A percentile compares a stretch with the other conserved stretches of the same genome.
These are phyloP conservation scores for Lontra canadensis DNA, from an alignment of 2,113 vertebrate genomes.

Conservation along the genomic window DNA sequence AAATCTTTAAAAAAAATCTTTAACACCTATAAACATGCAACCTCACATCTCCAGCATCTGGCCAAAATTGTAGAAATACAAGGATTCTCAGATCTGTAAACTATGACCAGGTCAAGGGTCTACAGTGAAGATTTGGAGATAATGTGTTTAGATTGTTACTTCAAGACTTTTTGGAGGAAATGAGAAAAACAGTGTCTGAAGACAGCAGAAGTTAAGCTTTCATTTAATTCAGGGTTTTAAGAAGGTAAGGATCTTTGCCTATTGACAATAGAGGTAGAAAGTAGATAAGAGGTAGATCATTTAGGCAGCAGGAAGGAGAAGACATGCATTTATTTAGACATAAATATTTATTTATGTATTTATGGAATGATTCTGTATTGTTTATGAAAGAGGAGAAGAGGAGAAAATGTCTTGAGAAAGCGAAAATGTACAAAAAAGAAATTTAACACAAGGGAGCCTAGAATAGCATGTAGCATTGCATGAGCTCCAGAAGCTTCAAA, in stretches of 20 bases:
- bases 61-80: neutral
- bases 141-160: neutral
- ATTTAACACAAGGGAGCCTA: neutral
- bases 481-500: neutral
- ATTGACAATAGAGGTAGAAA: neutral
- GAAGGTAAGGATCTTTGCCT: neutral
- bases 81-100: neutral
- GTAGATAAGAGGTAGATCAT: neutral
- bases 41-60: neutral
- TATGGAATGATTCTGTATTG: neutral
- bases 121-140: neutral
- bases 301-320: neutral
- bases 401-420: neutral
- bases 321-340: neutral
- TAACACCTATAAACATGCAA: neutral
- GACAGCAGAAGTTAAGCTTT: neutral
- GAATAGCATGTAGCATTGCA: neutral
- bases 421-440: neutral
- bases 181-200: neutral
- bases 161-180: neutral
- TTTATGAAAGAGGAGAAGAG: neutral
- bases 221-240: neutral
- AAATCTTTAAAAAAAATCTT: neutral
- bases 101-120: neutral
- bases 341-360: neutral